These are phyloP conservation scores for Formicarius rufipectus DNA, from an alignment of 2,113 vertebrate species.

Conservation along the genomic window DNA sequence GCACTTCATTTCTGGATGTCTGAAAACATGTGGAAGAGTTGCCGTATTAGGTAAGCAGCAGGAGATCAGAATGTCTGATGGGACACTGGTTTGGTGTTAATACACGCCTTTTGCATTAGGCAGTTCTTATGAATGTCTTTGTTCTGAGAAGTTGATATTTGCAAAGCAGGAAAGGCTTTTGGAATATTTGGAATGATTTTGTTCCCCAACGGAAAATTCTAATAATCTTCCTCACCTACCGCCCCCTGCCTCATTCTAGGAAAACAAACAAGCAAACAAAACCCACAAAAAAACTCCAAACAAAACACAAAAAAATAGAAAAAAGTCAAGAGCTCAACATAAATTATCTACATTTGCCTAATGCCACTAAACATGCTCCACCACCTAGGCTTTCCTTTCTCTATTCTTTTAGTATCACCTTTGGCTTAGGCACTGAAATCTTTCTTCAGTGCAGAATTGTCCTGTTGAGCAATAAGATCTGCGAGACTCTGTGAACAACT, in stretches of 20 bases:
- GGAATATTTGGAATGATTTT: neutral
- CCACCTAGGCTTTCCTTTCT: neutral
- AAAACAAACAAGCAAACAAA: neutral
- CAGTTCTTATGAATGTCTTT: neutral
- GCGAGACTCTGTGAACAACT: neutral
- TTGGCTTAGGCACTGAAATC: neutral
- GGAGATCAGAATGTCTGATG: neutral
- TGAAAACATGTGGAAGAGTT: neutral
- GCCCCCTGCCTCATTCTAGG: accelerated
- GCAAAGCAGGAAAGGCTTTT: neutral
- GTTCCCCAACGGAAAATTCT: neutral
- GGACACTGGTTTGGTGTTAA: neutral
- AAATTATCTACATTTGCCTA: neutral
- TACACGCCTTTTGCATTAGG: neutral
- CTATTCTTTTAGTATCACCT: neutral
- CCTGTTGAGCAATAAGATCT: neutral
- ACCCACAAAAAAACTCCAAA: neutral
- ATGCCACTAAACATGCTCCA: neutral
- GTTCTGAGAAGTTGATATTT: neutral
- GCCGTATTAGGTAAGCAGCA: neutral
- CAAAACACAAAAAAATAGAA: neutral
- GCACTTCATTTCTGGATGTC: neutral
- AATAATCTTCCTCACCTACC: neutral
- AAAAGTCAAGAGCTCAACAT: neutral
- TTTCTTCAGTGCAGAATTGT: neutral